Percentiles rank a stretch among this genome's conserved stretches.
These are phyloP conservation scores for Aix galericulata DNA, from an alignment of 2,113 vertebrate species.

Conservation along the genomic window DNA sequence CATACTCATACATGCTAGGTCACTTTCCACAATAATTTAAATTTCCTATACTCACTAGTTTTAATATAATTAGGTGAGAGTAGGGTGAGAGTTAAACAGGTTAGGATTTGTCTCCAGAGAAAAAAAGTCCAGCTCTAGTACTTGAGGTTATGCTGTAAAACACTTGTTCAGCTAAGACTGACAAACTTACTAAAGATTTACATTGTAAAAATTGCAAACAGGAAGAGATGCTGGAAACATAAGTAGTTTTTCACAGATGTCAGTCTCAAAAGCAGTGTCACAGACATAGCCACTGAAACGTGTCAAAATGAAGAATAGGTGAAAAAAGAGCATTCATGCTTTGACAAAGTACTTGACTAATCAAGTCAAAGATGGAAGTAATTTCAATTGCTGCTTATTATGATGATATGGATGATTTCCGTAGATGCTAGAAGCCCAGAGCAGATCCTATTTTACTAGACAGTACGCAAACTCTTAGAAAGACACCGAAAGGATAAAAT, in stretches of 20 bases:
- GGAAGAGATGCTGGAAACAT: not conserved
- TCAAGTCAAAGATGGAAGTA: not conserved
- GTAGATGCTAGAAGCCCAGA: not conserved
- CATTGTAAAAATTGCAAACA: not conserved
- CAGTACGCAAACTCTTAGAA: not conserved
- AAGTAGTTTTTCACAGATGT: not conserved
- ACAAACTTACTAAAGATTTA: not conserved
- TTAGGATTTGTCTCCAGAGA: not conserved
- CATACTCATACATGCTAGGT: not conserved
- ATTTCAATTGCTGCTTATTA: not conserved
- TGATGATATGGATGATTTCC: not conserved
- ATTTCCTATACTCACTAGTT: not conserved
- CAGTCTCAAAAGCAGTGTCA: not conserved
- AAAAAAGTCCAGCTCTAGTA: not conserved
- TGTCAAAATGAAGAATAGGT: slow-evolving; percentile 9
- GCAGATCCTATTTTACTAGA: not conserved
- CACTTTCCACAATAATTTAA: not conserved
- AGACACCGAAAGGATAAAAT: not conserved
- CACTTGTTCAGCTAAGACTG: not conserved
- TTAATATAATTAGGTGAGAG: not conserved
- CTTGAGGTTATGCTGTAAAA: not conserved
- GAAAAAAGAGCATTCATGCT: not conserved
- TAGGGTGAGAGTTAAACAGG: not conserved
- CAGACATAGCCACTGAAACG: not conserved
- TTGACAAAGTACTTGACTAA: slow-evolving; percentile 5